Conservation (phyloP, 2,888 invertebrate genomes). For the Pseudeuparius sepicola region DNA sequence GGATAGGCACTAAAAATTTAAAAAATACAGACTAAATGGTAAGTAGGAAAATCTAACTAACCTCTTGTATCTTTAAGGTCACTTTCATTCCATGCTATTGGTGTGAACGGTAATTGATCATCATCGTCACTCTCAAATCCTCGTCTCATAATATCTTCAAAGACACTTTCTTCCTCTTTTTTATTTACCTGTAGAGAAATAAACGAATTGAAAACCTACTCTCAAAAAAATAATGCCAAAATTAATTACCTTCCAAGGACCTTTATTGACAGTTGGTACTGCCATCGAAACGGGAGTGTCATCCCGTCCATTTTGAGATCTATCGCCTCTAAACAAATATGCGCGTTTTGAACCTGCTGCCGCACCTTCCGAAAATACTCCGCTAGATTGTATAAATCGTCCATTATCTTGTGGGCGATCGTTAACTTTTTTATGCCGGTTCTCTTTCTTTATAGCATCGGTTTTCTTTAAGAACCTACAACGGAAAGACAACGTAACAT, state of each 20-base stretch:
- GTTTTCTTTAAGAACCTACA: no score
- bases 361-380: slow-evolving; percentile 35
- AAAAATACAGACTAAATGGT: no score
- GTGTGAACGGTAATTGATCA: slow-evolving; percentile 27
- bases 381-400: slow-evolving; percentile 31
- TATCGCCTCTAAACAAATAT: slow-evolving; percentile 22
- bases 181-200: slow-evolving; percentile 27
- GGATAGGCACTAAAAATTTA: no score
- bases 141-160: slow-evolving; percentile 28
- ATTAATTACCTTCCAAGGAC: slow-evolving; percentile 26
- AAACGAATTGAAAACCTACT: no score
- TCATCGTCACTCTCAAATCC: slow-evolving; percentile 26
- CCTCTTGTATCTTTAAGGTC: slow-evolving; percentile 24
- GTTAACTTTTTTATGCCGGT: slow-evolving; percentile 8
- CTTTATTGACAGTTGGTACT: slow-evolving; percentile 29
- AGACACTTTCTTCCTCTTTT: slow-evolving; percentile 27
- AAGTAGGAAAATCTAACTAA: no score
- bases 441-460: no score
- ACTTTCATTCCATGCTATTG: slow-evolving; percentile 23
- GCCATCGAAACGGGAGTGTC: slow-evolving; percentile 21
- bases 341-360: slow-evolving; percentile 22
- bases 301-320: slow-evolving; percentile 15
- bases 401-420: slow-evolving; percentile 8
- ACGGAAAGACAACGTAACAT: no score
- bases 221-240: no score